phyloP scores from a whole-genome alignment of 2,797 vertebrate species.

The Catharus ustulatus region DNA sequence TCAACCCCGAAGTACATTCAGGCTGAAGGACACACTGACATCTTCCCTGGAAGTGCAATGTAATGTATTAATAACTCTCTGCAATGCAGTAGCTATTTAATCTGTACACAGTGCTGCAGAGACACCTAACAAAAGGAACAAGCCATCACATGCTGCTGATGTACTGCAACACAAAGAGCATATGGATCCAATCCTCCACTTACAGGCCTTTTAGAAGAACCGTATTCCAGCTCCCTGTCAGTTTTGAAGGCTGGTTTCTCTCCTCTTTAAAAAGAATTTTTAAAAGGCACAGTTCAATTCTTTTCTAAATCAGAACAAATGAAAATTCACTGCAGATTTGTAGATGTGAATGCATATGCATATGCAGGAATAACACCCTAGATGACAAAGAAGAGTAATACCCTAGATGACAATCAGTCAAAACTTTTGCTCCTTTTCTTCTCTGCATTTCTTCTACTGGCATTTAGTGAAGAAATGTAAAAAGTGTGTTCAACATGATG shows the following conservation, averaged over 20 bases:
- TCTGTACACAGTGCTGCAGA: slow-evolving; percentile 59
- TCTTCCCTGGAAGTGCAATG: slow-evolving; percentile 29
- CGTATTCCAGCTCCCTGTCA: neutral
- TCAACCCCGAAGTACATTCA: neutral
- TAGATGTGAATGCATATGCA: neutral
- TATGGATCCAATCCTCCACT: neutral
- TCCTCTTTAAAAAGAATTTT: neutral
- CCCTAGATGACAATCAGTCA: neutral
- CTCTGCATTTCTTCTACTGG: neutral
- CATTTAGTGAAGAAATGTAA: neutral
- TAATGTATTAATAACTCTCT: slow-evolving; percentile 55
- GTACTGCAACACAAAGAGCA: neutral
- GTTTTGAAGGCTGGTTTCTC: neutral
- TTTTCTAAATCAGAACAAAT: neutral
- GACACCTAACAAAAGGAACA: slow-evolving; percentile 40
- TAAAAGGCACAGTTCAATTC: neutral
- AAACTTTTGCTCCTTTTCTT: neutral
- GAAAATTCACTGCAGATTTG: neutral
- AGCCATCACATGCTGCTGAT: slow-evolving; percentile 10
- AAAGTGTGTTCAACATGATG: neutral
- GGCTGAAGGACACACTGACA: slow-evolving; percentile 54
- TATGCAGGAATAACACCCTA: neutral
- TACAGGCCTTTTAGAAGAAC: neutral
- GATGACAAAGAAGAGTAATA: neutral
- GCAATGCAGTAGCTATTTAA: slow-evolving; percentile 68